Evolutionary conservation across 2,797 vertebrate genomes (phyloP), one percentile per base, ranked within the genome.

Genomic region (Myotis daubentonii): DNA sequence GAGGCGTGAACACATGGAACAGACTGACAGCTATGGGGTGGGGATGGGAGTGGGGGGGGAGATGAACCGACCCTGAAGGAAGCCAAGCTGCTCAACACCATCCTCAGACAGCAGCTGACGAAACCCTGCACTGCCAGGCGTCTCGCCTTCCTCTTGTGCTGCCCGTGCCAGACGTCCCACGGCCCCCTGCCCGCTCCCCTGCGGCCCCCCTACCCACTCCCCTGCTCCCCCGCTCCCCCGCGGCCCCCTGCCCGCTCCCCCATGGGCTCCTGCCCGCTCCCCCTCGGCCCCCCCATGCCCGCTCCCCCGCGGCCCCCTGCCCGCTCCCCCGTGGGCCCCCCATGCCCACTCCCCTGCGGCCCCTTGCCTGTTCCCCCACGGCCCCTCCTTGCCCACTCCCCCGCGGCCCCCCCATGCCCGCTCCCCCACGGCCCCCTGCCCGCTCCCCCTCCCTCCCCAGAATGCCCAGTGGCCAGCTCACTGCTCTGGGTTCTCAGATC

Each of bases 81-180:
- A 97, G 99, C 99, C 98, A 99, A 99, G 98, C 98, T 99, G 95
- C 99, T 99, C 97, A 99, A 99, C 0, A 99, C 99, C 0, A 99
- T 99, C 98, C 99, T 99, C 22, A 99, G 99, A 84, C 99, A 99
- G 98, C 97, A 98, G 97, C 97, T 99, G 97, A 99, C 99, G 98
- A 99, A 98, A 44, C 86, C 22, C 74, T 16, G 89, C 95, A 44
- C 41, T 1, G 41, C 71, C 20, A 36, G 41, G 89, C 97, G 91
- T 44, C 76, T 68, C 94, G 81, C 96, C 93, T 96, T 96, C 96
- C 89, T 97, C 96, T 83, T 87, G 74, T 75, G 97, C 96, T 89
- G 87, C 95, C 53, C 75, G 1, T 2, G 81, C n/a, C n/a, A 2
- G 94, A 87, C 2, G 60, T 9, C 11, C 44, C 44, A 12, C 11